phyloP scores from a whole-genome alignment of 2,113 vertebrate genomes.

The Lanius collurio region DNA sequence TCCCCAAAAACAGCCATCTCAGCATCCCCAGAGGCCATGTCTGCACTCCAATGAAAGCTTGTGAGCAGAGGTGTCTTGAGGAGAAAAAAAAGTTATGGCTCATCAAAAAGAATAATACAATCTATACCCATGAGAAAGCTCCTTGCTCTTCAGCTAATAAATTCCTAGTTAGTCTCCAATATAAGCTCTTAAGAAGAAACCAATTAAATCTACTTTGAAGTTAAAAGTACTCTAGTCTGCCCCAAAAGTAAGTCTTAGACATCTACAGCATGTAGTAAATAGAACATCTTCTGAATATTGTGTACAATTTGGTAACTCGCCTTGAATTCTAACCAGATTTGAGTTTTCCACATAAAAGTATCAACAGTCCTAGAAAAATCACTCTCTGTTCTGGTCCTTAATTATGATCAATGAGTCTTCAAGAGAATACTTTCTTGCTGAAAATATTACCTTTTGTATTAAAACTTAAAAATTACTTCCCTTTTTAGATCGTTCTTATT shows the following conservation, averaged over 20 bases:
- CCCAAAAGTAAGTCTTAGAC: neutral
- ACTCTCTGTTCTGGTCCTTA: neutral
- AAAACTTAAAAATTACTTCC: neutral
- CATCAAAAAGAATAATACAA: neutral
- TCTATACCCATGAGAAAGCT: neutral
- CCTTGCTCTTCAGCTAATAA: neutral
- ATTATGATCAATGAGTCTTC: neutral
- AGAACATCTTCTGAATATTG: neutral
- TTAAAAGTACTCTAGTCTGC: neutral
- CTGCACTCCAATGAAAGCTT: conserved; percentile 40
- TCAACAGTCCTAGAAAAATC: neutral
- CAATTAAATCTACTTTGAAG: neutral
- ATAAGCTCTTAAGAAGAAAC: neutral
- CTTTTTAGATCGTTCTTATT: neutral
- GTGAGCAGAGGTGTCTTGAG: neutral
- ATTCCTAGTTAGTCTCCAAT: neutral
- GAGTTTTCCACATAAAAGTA: neutral
- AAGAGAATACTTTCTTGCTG: neutral
- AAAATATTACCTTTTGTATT: neutral
- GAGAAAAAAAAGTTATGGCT: neutral
- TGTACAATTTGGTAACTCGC: neutral
- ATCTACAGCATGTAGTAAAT: neutral
- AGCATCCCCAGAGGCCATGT: conserved; percentile 74
- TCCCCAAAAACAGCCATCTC: conserved; percentile 78
- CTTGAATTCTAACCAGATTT: neutral